Evolutionary conservation across 2,888 invertebrate species (phyloP), one percentile per base, ranked within the genome.

Genomic region (Agapostemon virescens): DNA sequence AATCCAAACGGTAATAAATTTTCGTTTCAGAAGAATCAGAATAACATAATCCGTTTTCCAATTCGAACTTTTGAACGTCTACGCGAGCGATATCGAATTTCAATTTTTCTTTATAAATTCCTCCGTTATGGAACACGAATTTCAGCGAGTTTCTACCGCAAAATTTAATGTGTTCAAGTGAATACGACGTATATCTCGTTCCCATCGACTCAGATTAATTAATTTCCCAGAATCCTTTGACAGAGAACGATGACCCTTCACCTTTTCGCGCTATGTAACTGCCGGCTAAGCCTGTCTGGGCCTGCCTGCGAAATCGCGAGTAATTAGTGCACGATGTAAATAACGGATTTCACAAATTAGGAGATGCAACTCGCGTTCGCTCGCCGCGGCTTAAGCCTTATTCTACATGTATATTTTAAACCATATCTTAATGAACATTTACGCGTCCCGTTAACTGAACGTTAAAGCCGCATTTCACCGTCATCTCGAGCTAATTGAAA

Each of bases 221-320:
- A 85, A 84, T 82, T 79, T 85, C 79, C 85, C 66, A 52, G 66
- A 55, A 72, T 71, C 72, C 76, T 84, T 82, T 82, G 84, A 78
- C 81, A 72, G 55, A 72, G 84, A 84, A 66, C 76, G 74, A 84
- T 79, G 79, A 42, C 66, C 52, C 61, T 73, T 75, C 72, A 55
- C 49, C 67, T 73, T 64, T 38, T 58, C 55, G 23, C 49, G 49
- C 63, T 61, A 64, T 63, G n/a, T 74, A 81, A 74, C 52, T 72
- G 52, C 26, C 52, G 11, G 55, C 58, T 58, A 64, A 72, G 45
- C 81, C 40, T 66, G 55, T 66, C 71, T 64, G 26, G 26, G 58
- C 23, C 26, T 67, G 30, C 42, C 70, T 58, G 63, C 33, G 49
- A 58, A 70, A 79, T 76, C 58, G 49, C 36, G 61, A 64, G n/a